Percentiles rank a stretch among this genome's conserved stretches.
phyloP scores from a whole-genome alignment of 1,140 invertebrate species.

The Steinernema khuongi region DNA sequence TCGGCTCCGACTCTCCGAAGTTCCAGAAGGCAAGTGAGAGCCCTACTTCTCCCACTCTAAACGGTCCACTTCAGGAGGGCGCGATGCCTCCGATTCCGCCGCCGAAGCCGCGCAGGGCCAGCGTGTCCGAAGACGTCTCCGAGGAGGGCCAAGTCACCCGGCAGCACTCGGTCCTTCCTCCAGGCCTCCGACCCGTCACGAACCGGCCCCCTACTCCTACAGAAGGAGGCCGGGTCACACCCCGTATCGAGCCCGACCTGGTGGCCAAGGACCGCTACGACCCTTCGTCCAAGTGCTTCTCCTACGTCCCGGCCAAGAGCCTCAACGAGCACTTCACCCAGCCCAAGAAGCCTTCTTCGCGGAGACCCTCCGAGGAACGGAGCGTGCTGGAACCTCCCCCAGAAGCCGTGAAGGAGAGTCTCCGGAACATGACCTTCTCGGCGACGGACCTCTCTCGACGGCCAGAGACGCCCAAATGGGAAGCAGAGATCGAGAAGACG shows the following conservation, averaged over 20 bases:
- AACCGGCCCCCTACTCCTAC: conserved; percentile 19
- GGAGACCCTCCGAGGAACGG: conserved; percentile 24
- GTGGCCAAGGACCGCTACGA: conserved; percentile 56
- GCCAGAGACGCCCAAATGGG: conserved; percentile 54
- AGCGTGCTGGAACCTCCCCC: conserved; percentile 30
- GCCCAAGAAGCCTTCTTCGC: conserved; percentile 19
- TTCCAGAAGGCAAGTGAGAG: not conserved
- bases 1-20: conserved; percentile 49
- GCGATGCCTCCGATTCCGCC: conserved; percentile 46
- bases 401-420: conserved; percentile 19
- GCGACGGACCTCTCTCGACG: conserved; percentile 28
- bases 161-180: conserved; percentile 43
- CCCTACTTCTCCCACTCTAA: not conserved
- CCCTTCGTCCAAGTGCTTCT: conserved; percentile 57
- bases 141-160: not conserved
- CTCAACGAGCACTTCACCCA: conserved; percentile 55
- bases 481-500: conserved; percentile 50
- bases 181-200: conserved; percentile 40
- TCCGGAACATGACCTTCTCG: not conserved
- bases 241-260: conserved; percentile 54
- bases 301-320: conserved; percentile 57
- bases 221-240: conserved; percentile 23
- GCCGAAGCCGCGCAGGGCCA: conserved; percentile 40
- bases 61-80: not conserved
- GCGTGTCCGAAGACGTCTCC: not conserved